Conservation (phyloP, 2,797 vertebrate species). For the Chloroceryle amazona region DNA sequence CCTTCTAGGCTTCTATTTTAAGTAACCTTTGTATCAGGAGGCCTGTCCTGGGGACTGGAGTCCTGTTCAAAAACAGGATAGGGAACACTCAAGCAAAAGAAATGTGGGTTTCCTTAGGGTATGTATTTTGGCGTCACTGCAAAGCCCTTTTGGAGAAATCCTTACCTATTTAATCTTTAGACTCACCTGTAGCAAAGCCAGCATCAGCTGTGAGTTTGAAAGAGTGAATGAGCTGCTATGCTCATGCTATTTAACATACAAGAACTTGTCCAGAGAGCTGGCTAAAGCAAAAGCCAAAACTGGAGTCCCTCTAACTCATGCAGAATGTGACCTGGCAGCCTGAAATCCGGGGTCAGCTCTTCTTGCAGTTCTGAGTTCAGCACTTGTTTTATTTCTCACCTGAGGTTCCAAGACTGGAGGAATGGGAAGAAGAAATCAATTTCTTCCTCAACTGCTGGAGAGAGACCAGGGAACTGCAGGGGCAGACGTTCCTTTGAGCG, state of each 20-base stretch:
- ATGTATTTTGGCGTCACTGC: background rate
- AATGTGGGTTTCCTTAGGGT: background rate
- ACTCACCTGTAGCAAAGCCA: background rate
- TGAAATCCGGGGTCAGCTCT: background rate
- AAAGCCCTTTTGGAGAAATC: background rate
- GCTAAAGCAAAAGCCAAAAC: background rate
- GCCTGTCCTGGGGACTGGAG: background rate
- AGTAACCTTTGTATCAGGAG: background rate
- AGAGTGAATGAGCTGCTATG: background rate
- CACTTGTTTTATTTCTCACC: background rate
- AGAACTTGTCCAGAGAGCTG: background rate
- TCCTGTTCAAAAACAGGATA: background rate
- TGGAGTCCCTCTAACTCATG: background rate
- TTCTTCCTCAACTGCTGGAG: background rate
- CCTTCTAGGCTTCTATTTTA: conserved; percentile 11
- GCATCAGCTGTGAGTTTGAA: background rate
- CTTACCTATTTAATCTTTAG: background rate
- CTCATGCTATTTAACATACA: background rate
- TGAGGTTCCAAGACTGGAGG: background rate
- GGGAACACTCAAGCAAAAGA: background rate
- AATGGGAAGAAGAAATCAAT: background rate
- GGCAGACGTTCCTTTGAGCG: background rate
- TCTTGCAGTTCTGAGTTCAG: background rate
- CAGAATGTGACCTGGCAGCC: background rate
- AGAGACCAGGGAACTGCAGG: background rate